Evolutionary conservation across 2,888 invertebrate species (phyloP), one percentile per base, ranked within the genome.

Genomic region (Elmis aenea): DNA sequence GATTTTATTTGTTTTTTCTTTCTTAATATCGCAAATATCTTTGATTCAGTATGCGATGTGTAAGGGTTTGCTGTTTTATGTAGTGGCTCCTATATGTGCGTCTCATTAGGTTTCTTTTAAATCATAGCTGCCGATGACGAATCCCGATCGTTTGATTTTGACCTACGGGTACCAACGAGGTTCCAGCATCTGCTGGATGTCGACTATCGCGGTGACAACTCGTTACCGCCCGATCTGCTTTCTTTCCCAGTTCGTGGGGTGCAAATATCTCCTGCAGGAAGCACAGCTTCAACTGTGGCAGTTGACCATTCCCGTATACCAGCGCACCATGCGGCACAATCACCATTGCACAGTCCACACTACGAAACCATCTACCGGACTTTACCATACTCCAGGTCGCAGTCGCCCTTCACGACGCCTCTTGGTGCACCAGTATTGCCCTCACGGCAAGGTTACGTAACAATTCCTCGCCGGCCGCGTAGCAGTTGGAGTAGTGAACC

Each of bases 371-470:
- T 81, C 2, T 88, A 85, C 63, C 80, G 87, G 59, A 89, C 89
- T 2, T 64, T 90, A 35, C 89, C 89, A 5, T 85, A 88, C 67
- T 85, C 86, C 16, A 72, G 68, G 39, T 84, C 84, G 15, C 83
- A 84, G 44, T 85, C 85, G n/a, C 85, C 85, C 0, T 85, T 85
- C 52, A 75, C 81, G 15, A 77, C 79, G 3, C 73, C 73, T 14
- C 83, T 83, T 3, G 73, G 84, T 22, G 77, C 80, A 13, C 52
- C 41, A 6, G 45, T 34, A 30, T 33, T 34, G 45, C 59, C 38
- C 50, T 82, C 83, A 3, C 75, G 84, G 45, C 85, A 85, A 15
- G 89, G 88, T 6, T 90, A 89, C 62, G 88, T 89, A 24, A 90
- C 90, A 9, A 88, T 91, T 41, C 90, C 90, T 0, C 74, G 90